Percentiles rank a stretch among this genome's conserved stretches.
These are phyloP conservation scores for Exaiptasia diaphana DNA, from an alignment of 64 coral and sea anemone species.

Conservation along the genomic window DNA sequence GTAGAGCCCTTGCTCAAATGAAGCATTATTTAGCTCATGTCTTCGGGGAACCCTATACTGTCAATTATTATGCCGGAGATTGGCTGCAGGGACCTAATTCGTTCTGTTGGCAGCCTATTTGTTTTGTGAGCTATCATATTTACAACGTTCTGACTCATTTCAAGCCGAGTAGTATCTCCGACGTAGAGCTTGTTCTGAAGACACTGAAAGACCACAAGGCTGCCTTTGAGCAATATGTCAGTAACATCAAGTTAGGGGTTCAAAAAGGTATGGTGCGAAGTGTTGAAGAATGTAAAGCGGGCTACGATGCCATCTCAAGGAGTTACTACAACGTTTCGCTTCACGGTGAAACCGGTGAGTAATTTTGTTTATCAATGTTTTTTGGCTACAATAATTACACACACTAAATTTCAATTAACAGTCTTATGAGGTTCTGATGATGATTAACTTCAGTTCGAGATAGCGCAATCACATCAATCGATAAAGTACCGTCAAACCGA, in stretches of 20 bases:
- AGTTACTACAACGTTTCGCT: slow-evolving; percentile 79
- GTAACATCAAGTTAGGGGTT: slow-evolving; percentile 82
- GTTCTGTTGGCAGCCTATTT: slow-evolving; percentile 88
- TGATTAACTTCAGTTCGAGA: too few relatives aligned
- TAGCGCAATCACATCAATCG: too few relatives aligned
- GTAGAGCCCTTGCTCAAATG: slow-evolving; percentile 65
- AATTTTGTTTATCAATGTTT: too few relatives aligned
- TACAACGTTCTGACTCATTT: slow-evolving; percentile 59
- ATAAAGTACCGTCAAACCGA: too few relatives aligned
- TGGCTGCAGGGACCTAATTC: slow-evolving; percentile 93
- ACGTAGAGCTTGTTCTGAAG: slow-evolving; percentile 20
- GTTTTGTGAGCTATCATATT: slow-evolving; percentile 50
- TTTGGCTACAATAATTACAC: too few relatives aligned
- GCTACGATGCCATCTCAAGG: slow-evolving; percentile 49
- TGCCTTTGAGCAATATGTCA: slow-evolving; percentile 63
- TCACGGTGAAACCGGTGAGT: slow-evolving; percentile 75
- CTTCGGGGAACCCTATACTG: slow-evolving; percentile 75
- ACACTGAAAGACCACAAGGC: slow-evolving; percentile 35
- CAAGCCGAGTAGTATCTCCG: slow-evolving; percentile 31
- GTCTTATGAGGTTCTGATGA: too few relatives aligned
- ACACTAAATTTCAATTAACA: too few relatives aligned
- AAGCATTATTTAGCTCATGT: slow-evolving; percentile 75
- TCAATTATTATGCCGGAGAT: slow-evolving; percentile 83
- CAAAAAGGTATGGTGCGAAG: slow-evolving; percentile 68
- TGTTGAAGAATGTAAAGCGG: slow-evolving; percentile 65